phyloP scores from a whole-genome alignment of 2,888 invertebrate genomes.

The Plemyria rubiginata region DNA sequence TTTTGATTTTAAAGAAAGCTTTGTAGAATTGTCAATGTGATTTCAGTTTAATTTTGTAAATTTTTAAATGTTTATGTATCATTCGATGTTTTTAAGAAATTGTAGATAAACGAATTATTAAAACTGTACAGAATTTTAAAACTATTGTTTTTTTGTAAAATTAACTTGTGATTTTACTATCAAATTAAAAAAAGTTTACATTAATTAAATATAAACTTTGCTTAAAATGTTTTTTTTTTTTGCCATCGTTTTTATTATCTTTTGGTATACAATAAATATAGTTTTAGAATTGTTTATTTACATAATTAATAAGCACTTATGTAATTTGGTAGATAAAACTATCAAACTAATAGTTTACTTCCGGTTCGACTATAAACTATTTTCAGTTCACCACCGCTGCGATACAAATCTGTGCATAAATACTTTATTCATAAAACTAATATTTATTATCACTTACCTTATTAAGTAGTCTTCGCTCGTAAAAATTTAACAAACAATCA shows the following conservation, averaged over 20 bases:
- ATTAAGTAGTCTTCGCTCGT: slow-evolving; percentile 37
- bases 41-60: background rate
- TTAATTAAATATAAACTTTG: too few species aligned
- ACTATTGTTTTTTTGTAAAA: too few species aligned
- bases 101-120: background rate
- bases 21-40: background rate
- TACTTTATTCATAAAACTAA: background rate
- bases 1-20: background rate
- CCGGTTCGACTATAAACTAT: background rate
- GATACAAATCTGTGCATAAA: background rate
- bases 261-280: too few species aligned
- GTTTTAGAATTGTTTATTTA: too few species aligned
- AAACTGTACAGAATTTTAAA: too few species aligned
- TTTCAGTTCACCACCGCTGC: background rate
- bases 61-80: background rate
- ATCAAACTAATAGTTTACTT: slow-evolving; percentile 9
- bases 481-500: slow-evolving; percentile 65
- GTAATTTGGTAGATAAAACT: too few species aligned
- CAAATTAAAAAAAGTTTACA: too few species aligned
- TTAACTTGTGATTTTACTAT: too few species aligned
- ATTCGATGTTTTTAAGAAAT: background rate
- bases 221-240: too few species aligned
- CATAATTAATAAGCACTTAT: too few species aligned
- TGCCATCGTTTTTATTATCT: too few species aligned
- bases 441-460: slow-evolving; percentile 59